Evolutionary conservation across 1,140 invertebrate genomes (phyloP).

Genomic region (Aphis gossypii): DNA sequence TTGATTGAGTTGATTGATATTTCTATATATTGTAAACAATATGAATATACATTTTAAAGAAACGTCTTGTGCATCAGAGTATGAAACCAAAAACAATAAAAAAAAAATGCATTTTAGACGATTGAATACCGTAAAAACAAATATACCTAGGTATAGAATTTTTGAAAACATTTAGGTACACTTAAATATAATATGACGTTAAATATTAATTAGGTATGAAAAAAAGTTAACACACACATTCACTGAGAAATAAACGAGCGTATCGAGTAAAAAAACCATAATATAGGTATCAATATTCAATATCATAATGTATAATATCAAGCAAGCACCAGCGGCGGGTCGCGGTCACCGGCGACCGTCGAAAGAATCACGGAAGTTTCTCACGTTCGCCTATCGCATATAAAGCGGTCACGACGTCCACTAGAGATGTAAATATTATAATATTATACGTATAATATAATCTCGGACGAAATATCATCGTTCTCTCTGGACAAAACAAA

Average conservation of each 20-base stretch:
- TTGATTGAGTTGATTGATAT: not conserved
- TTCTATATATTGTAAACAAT: not conserved
- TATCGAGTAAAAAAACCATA: not conserved
- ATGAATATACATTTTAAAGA: no score
- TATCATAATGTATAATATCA: not conserved
- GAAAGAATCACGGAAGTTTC: slow-evolving; percentile 36
- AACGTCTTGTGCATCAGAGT: not conserved
- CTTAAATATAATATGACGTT: not conserved
- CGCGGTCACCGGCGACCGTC: not conserved
- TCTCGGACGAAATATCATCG: not conserved
- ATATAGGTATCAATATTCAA: no score
- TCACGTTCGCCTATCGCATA: slow-evolving; percentile 19
- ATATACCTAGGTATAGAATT: not conserved
- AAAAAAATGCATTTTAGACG: not conserved
- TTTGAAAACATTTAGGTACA: not conserved
- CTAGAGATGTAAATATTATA: not conserved
- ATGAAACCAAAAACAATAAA: not conserved
- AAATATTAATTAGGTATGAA: not conserved
- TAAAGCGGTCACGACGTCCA: slow-evolving; percentile 43
- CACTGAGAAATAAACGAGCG: not conserved
- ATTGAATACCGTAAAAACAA: not conserved
- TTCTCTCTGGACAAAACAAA: not conserved
- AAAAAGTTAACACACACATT: not conserved
- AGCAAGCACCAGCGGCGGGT: not conserved
- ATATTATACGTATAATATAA: not conserved